Evolutionary conservation across 2,888 invertebrate species (phyloP), one percentile per base, ranked within the genome.

Genomic region (Drosophila sordidapex): DNA sequence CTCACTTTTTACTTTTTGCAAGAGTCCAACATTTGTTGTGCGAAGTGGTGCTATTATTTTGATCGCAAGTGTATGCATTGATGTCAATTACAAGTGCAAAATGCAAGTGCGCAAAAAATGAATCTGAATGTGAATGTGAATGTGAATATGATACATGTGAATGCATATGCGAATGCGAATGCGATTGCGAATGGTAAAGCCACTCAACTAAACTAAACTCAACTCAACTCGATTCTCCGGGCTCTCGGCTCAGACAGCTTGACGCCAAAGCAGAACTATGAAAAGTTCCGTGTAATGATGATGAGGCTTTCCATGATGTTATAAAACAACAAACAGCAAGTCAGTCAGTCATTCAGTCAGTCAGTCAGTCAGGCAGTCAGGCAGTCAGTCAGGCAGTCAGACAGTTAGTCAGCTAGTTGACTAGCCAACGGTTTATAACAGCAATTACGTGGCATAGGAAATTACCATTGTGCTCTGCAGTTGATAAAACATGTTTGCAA

Each of bases 391-490:
- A 60, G 57, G 40, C 54, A 46, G 58, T 46, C n/a, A 58, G 46
- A 0, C 46, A 25, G 46, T 11, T 2, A 43, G 21, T 11, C 43
- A 21, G 43, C 21, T 21, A 43, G 43, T 21, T 43, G 54, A 40
- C 52, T 59, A 57, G 74, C 74, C 70, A 69, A 59, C 66, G 65
- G 67, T 38, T 27, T 71, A 68, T 70, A 78, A 64, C 71, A 78
- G 86, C 80, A 80, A 85, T 85, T 85, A 82, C 70, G 58, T 61
- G 69, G 80, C 83, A 78, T 68, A 82, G 86, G 79, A 88, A 86
- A 86, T 74, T 82, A 79, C 86, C 87, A 82, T 84, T 85, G 80
- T 62, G 65, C 15, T 65, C 72, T 79, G 75, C 75, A 72, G 60
- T 66, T 78, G 72, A 70, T 74, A 63, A 80, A 77, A 77, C 62